Conservation (phyloP, 92 coral and sea anemone genomes). For the Umimayanthus chanpuru region DNA sequence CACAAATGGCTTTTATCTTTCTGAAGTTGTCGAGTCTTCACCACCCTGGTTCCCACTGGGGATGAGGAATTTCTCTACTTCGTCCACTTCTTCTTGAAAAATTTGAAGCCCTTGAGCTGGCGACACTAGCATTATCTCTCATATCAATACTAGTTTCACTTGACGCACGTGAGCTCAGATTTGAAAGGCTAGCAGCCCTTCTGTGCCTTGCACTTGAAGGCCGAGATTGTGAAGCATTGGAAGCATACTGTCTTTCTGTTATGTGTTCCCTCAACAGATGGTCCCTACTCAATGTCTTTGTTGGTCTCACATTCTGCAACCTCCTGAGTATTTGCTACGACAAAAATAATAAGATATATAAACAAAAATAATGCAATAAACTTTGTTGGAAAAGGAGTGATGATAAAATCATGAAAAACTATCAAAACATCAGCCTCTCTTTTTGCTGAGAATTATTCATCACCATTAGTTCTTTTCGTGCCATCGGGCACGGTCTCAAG, state of each 20-base stretch:
- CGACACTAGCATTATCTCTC: slow-evolving; percentile 66
- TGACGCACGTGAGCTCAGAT: slow-evolving; percentile 57
- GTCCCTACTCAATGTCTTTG: slow-evolving; percentile 76
- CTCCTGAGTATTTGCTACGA: slow-evolving; percentile 83
- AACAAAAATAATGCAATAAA: neutral
- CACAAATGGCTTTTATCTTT: neutral
- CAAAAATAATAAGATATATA: slow-evolving; percentile 24
- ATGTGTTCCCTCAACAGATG: slow-evolving; percentile 70
- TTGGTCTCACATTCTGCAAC: slow-evolving; percentile 82
- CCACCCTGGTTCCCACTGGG: slow-evolving; percentile 97
- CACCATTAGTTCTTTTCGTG: too few relatives aligned
- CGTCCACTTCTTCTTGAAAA: slow-evolving; percentile 59
- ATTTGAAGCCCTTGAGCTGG: slow-evolving; percentile 72
- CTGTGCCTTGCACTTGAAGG: slow-evolving; percentile 76
- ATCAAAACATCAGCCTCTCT: too few relatives aligned
- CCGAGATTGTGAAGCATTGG: slow-evolving; percentile 69
- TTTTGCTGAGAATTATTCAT: too few relatives aligned
- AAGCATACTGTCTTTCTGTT: slow-evolving; percentile 69
- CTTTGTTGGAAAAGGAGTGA: neutral
- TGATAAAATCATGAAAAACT: neutral
- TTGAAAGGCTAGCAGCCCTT: slow-evolving; percentile 51
- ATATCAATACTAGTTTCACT: slow-evolving; percentile 77
- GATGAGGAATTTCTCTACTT: slow-evolving; percentile 59
- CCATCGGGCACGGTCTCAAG: too few relatives aligned
- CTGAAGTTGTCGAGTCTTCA: slow-evolving; percentile 23